These are phyloP conservation scores for Zaprionus africanus DNA, from an alignment of 1,140 invertebrate species.

Conservation along the genomic window DNA sequence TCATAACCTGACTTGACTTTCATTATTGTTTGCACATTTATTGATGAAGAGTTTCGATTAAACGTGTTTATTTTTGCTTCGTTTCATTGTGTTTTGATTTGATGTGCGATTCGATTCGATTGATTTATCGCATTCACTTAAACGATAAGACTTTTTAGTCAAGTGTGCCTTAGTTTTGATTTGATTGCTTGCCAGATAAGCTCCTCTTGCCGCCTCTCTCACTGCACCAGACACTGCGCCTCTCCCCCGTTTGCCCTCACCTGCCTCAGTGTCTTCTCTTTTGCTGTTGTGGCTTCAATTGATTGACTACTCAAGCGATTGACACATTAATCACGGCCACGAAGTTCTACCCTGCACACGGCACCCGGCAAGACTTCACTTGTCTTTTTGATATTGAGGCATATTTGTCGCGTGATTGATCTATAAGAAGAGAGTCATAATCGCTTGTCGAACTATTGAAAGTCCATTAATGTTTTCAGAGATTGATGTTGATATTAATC, in stretches of 20 bases:
- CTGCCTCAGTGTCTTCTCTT: not conserved
- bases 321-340: constrained; percentile 19
- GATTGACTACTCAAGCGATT: constrained; percentile 53
- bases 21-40: constrained; percentile 49
- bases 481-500: too few relatives aligned
- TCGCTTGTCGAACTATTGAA: not conserved
- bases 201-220: not conserved
- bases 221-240: not conserved
- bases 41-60: constrained; percentile 32
- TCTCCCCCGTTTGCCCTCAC: not conserved
- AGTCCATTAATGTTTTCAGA: too few relatives aligned
- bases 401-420: not conserved
- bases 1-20: constrained; percentile 32
- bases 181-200: constrained; percentile 61
- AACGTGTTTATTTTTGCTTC: constrained; percentile 7
- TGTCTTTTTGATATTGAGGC: not conserved
- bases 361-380: not conserved
- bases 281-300: not conserved
- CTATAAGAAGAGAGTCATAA: not conserved
- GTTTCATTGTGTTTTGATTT: constrained; percentile 35
- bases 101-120: constrained; percentile 39
- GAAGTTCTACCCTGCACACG: not conserved
- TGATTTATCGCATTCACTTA: constrained; percentile 60
- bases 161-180: constrained; percentile 41
- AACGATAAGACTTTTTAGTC: constrained; percentile 50